phyloP scores from a whole-genome alignment of 2,797 vertebrate species.

The Orestias chungarensis region DNA sequence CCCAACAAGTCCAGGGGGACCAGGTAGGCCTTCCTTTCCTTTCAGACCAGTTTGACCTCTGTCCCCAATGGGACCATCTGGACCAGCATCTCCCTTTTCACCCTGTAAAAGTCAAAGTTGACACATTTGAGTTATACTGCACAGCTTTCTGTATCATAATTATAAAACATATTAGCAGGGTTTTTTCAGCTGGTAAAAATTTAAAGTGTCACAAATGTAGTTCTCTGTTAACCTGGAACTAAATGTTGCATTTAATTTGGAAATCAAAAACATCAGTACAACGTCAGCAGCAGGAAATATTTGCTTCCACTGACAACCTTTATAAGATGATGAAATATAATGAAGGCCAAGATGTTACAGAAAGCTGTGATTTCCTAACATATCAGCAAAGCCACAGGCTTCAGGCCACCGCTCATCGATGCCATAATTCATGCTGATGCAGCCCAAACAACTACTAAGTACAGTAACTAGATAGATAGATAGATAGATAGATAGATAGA shows the following conservation, averaged over 20 bases:
- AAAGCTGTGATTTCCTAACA: neutral
- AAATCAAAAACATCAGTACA: neutral
- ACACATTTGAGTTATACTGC: neutral
- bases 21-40: constrained; percentile 87
- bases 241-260: neutral
- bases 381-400: neutral
- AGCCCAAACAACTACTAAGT: neutral
- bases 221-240: neutral
- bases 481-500: too few species aligned
- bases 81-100: constrained; percentile 89
- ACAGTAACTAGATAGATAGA: too few species aligned
- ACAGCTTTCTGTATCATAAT: neutral
- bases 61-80: constrained; percentile 87
- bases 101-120: constrained; percentile 78
- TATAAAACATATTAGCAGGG: neutral
- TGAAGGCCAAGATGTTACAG: neutral
- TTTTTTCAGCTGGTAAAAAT: neutral
- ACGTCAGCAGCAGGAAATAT: neutral
- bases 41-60: constrained; percentile 86
- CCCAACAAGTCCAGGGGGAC: constrained; percentile 86
- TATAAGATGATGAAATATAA: neutral
- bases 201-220: neutral
- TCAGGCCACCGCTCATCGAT: neutral
- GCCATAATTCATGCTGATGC: neutral
- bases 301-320: neutral